Evolutionary conservation across 1,140 invertebrate species (phyloP), one percentile per base, ranked within the genome.

Genomic region (Fopius arisanus): DNA sequence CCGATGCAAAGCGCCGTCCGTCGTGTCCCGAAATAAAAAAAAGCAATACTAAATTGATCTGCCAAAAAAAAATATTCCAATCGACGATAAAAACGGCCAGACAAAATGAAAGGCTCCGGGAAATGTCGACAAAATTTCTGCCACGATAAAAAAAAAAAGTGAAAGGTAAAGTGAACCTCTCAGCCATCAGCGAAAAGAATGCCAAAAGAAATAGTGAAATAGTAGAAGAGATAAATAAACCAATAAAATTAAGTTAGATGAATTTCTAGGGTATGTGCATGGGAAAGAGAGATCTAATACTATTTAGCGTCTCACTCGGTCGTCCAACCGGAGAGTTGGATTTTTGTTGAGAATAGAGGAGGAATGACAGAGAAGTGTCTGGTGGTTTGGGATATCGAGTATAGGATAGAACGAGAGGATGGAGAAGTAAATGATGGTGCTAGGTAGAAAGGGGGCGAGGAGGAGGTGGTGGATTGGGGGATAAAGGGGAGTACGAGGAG

Each of bases 1-100:
- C 66, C 54, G 70, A 80, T 77, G 78, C 80, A 76, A 80, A 40
- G 43, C 59, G 66, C 23, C 37, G 51, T 73, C 71, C 19, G 43
- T 12, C 19, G 43, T 51, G 43, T 51, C n/a, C 43, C 19, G 43
- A 37, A 37, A 37, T 37, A n/a, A n/a, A n/a, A n/a, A n/a, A n/a
- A n/a, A n/a, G n/a, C n/a, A n/a, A n/a, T n/a, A n/a, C n/a, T n/a
- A n/a, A n/a, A n/a, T n/a, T n/a, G n/a, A n/a, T n/a, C n/a, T n/a
- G n/a, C n/a, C n/a, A n/a, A n/a, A n/a, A n/a, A n/a, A n/a, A n/a
- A n/a, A n/a, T n/a, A n/a, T n/a, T n/a, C n/a, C n/a, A n/a, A n/a
- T n/a, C n/a, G n/a, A n/a, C n/a, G n/a, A n/a, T n/a, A n/a, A n/a
- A n/a, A n/a, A n/a, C n/a, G n/a, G n/a, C n/a, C n/a, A n/a, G n/a